Percentiles rank a stretch among this genome's conserved stretches.
Conservation (phyloP, 2,888 invertebrate species). For the Beris morrisii region DNA sequence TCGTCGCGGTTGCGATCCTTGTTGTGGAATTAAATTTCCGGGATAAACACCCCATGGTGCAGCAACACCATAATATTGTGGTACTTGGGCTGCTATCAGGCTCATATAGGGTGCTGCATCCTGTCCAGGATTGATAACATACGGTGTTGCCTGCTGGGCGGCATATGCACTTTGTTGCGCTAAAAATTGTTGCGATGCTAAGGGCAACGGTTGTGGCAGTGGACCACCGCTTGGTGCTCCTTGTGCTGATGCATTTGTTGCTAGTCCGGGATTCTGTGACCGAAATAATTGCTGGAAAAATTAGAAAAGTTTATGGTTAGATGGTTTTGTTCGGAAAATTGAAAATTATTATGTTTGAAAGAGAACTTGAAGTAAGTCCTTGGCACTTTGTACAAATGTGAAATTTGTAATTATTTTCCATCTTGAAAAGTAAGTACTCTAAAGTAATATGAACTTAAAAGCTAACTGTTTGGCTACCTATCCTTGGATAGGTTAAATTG, state of each 20-base stretch:
- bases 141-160: constrained; percentile 75
- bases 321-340: too few species aligned
- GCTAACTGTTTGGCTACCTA: too few species aligned
- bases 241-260: constrained; percentile 62
- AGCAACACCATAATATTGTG: constrained; percentile 90
- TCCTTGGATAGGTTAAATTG: too few species aligned
- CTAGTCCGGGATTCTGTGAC: constrained; percentile 77
- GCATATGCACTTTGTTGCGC: constrained; percentile 66
- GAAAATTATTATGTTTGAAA: too few species aligned
- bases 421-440: too few species aligned
- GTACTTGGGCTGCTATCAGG: constrained; percentile 78
- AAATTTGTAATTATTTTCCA: too few species aligned
- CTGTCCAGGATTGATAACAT: constrained; percentile 81
- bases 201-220: constrained; percentile 73
- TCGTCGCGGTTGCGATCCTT: constrained; percentile 69
- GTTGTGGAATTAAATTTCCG: constrained; percentile 71
- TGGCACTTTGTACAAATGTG: too few species aligned
- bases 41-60: constrained; percentile 93
- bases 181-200: constrained; percentile 73
- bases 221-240: constrained; percentile 70
- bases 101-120: constrained; percentile 79
- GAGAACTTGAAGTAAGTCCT: too few species aligned
- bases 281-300: constrained; percentile 78
- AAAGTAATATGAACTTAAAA: too few species aligned
- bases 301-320: constrained; percentile 6